Base-by-base conservation (phyloP, 2,797 vertebrate species). In the Pangasius larnaudii region DNA sequence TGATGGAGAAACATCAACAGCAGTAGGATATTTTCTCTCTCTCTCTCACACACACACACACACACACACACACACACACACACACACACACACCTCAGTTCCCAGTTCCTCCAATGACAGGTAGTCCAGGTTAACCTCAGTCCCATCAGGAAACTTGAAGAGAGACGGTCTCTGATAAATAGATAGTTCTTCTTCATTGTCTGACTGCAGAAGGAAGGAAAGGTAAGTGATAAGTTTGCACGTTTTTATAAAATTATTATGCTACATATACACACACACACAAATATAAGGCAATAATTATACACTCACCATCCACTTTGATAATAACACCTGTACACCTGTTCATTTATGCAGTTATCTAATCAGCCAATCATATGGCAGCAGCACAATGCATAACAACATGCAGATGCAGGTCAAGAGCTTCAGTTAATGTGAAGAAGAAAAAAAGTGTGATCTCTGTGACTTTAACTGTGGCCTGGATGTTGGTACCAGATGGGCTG, bases 131-230 rank as follows among this genome's bases (percentile, higher is more conserved):
- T 95, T 94, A 56, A 86, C 6, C 16, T 95, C 94, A 0, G 93
- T 92, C 82, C 94, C 86, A 88, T 96, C 93, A 0, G 96, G 93
- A 86, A 96, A 93, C 82, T 30, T 42, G 61, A 96, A 91, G 86
- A 91, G 90, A 85, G 93, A 84, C 22, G 95, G 94, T 89, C 95
- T 90, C 85, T 96, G 95, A 93, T 95, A 97, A 89, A 98, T 92
- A 78, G 92, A 92, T 49, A 94, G 79, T 27, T 95, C 93, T n/a
- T 95, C 95, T 3, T 94, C 96, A 49, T 84, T 87, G 24, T 96
- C 96, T 1, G 95, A 94, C 97, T 98, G 94, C 63, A 90, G 80
- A 10, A 82, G 10, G 65, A 83, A 72, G 72, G 18, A 65, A 63
- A 13, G 10, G 13, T 67, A 65, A 4, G 11, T 14, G 63, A 16